Base-by-base conservation (phyloP, 2,797 vertebrate genomes). In the Nothura maculosa region DNA sequence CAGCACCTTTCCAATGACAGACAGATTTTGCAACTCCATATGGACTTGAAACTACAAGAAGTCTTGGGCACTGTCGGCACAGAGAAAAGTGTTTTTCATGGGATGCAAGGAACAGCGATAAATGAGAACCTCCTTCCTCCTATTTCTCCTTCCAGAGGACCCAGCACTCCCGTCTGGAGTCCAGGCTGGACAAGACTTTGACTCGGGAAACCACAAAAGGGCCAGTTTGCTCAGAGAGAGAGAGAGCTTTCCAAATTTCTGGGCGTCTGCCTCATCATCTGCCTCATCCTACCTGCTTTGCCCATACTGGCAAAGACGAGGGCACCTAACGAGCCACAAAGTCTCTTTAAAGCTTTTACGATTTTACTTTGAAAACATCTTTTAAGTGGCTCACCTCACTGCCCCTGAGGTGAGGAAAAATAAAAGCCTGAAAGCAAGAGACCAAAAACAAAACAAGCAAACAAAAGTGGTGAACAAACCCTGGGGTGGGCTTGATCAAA, bases 1-100 rank as follows among this genome's bases (percentile, higher is more conserved):
- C 1, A 12, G 64, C 16, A 38, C 45, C 52, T 80, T 50, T 47
- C 40, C 24, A 25, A 22, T 14, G 48, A 42, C 38, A 78, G 24
- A 20, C 14, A 54, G 38, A 27, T 55, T 55, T 34, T 34, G 50
- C 30, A 40, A 55, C 25, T 54, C 50, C 8, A 6, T 3, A 4
- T 19, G 14, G 48, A 34, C 28, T n/a, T 55, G 40, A 55, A 42
- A 66, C 48, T 45, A 28, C 62, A 47, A 2, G 10, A 89, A 63
- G 25, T 21, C 47, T 47, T 10, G 0, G 18, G 73, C 5, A 1
- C 40, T 76, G 36, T 0, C 0, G 54, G 10, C 40, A 21, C 42
- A 74, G 45, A 24, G 86, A 68, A 89, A 93, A 2, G 18, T 80
- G 3, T 27, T 73, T 89, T 42, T 69, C 54, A 4, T 7, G 12